Evolutionary conservation across 2,797 vertebrate genomes (phyloP).

Genomic region (Epinephelus malabaricus): DNA sequence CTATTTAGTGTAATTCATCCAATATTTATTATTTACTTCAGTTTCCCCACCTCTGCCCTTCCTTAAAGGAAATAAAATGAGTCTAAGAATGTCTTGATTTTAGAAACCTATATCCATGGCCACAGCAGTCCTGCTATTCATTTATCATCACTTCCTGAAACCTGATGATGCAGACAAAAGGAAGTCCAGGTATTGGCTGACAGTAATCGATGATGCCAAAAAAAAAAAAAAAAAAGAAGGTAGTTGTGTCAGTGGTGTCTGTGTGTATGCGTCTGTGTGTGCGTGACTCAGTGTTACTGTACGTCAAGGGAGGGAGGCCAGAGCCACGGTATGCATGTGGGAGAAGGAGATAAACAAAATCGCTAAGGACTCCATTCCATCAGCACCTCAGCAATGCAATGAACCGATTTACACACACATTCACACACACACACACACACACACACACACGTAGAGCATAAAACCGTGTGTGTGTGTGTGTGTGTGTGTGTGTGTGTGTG

Average conservation of each 20-base stretch:
- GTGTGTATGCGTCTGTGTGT: constrained; percentile 40
- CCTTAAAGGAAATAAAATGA: neutral
- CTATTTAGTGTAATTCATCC: constrained; percentile 1
- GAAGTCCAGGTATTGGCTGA: constrained; percentile 65
- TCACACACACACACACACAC: constrained; percentile 15
- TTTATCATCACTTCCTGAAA: constrained; percentile 72
- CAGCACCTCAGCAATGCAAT: constrained; percentile 47
- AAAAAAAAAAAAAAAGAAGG: constrained; percentile 53
- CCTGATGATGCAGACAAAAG: constrained; percentile 70
- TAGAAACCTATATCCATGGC: constrained; percentile 32
- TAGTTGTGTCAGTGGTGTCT: constrained; percentile 57
- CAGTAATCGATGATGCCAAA: constrained; percentile 62
- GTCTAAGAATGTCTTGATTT: constrained; percentile 31
- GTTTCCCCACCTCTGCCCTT: neutral
- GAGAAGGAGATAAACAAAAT: constrained; percentile 71
- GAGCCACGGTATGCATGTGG: constrained; percentile 37
- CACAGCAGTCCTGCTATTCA: constrained; percentile 45
- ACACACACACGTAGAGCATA: neutral
- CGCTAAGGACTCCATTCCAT: constrained; percentile 54
- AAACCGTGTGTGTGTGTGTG: neutral
- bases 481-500: neutral
- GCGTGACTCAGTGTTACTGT: constrained; percentile 12
- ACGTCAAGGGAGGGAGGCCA: constrained; percentile 39
- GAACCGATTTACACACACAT: constrained; percentile 18
- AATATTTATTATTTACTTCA: constrained; percentile 5